phyloP scores from a whole-genome alignment of 2,113 vertebrate species.

The Astur gentilis region DNA sequence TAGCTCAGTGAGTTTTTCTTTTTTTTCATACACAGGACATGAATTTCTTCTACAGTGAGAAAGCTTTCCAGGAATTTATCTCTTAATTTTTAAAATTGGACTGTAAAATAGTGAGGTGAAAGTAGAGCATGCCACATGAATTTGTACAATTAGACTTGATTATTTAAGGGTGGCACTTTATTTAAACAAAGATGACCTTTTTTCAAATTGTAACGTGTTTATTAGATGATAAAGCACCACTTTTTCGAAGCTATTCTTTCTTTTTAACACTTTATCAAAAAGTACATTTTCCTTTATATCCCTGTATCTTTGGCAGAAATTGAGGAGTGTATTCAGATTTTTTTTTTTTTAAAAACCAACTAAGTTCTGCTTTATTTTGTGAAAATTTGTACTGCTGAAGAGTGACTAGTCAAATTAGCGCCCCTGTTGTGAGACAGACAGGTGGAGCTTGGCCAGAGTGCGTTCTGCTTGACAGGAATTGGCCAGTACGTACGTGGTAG shows the following conservation, averaged over 20 bases:
- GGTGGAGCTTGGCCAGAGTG: neutral
- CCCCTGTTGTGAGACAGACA: neutral
- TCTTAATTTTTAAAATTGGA: neutral
- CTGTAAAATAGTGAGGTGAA: neutral
- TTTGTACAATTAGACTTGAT: neutral
- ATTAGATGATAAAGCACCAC: neutral
- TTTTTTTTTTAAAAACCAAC: too few species aligned
- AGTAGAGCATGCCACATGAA: neutral
- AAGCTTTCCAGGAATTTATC: neutral
- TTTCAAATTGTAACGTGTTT: neutral
- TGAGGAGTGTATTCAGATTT: neutral
- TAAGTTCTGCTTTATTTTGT: neutral
- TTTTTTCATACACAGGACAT: neutral
- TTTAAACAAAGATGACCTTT: neutral
- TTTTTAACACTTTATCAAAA: neutral
- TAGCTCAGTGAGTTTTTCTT: conserved; percentile 73
- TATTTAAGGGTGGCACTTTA: neutral
- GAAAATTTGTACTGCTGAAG: neutral
- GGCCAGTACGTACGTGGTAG: neutral
- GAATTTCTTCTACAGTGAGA: neutral
- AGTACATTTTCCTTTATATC: neutral
- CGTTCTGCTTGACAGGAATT: neutral
- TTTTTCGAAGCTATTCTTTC: neutral
- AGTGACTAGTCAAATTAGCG: neutral
- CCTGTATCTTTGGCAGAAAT: neutral